A percentile compares a stretch with the other conserved stretches of the same genome.
Evolutionary conservation across 2,797 vertebrate genomes (phyloP).

Genomic region (Gymnoscopelus microlampas): DNA sequence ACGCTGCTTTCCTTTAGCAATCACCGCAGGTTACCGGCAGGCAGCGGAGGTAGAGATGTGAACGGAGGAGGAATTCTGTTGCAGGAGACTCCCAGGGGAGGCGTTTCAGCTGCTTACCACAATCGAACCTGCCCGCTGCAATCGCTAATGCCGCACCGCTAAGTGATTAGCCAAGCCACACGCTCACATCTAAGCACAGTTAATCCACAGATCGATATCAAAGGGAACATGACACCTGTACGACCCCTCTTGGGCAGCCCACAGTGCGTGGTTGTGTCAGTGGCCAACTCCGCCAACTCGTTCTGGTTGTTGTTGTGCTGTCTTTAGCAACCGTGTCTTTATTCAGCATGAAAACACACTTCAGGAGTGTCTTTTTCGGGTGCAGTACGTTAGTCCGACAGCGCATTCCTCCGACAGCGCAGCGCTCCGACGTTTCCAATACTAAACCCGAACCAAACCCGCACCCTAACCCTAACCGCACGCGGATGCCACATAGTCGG

Average conservation of each 20-base stretch:
- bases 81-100: constrained; percentile 40
- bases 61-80: constrained; percentile 21
- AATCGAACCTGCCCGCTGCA: constrained; percentile 36
- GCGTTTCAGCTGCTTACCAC: constrained; percentile 29
- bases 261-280: constrained; percentile 1
- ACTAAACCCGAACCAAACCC: too few species aligned
- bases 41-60: constrained; percentile 23
- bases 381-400: too few species aligned
- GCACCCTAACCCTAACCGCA: too few species aligned
- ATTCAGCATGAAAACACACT: constrained; percentile 5
- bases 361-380: constrained; percentile 40
- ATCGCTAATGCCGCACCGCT: constrained; percentile 47
- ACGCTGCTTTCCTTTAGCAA: constrained; percentile 26
- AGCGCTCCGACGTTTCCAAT: too few species aligned
- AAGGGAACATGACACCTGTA: constrained; percentile 28
- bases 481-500: too few species aligned
- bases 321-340: constrained; percentile 14
- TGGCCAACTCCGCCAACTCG: not conserved
- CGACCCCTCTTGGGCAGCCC: not conserved
- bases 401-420: too few species aligned
- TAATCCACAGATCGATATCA: constrained; percentile 55
- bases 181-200: constrained; percentile 45
- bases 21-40: constrained; percentile 23
- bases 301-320: constrained; percentile 6
- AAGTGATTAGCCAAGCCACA: constrained; percentile 61